Base-by-base conservation (phyloP, 2,113 vertebrate species). In the Scopus umbretta region DNA sequence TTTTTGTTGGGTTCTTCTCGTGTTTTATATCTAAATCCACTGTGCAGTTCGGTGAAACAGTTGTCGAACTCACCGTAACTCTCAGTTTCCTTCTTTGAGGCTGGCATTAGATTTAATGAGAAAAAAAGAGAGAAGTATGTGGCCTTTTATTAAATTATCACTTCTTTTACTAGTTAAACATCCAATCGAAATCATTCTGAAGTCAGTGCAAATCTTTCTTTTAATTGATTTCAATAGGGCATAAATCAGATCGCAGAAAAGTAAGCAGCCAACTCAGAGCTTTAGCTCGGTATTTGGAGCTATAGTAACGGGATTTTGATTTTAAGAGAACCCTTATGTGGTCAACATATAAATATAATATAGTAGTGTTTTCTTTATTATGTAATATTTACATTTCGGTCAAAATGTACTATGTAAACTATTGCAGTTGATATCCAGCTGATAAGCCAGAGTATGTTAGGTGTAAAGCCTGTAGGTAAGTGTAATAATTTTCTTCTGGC, bases 91-190 rank as follows among this genome's bases (percentile, higher is more conserved):
- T 98, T 96, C 87, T 96, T 52, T 76, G 92, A 97, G 91, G 96
- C 96, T 97, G 94, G 89, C 90, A 86, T 96, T 97, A 94, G 94
- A 96, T 97, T 97, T 97, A 96, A 97, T 85, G 87, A 92, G 78
- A n/a, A 82, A 91, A 94, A 90, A 94, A 80, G 62, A 72, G 61
- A 97, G 78, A 96, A 96, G 92, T 92, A 93, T 90, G 80, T 94
- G 96, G 94, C 80, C 84, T 97, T 98, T 97, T 98, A 98, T 97
- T 97, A 95, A 95, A 96, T 97, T 96, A 95, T 92, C 66, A 58
- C 66, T 88, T 88, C 78, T 96, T 94, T 90, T 81, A 88, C 89
- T 88, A 73, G 83, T 94, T 95, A 95, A 92, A 91, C 67, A 88
- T 76, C 78, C 92, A 93, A 93, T 94, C 13, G 0, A 96, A 96